Evolutionary conservation across 2,113 vertebrate genomes (phyloP), one percentile per base, ranked within the genome.

Genomic region (Cinclus cinclus): DNA sequence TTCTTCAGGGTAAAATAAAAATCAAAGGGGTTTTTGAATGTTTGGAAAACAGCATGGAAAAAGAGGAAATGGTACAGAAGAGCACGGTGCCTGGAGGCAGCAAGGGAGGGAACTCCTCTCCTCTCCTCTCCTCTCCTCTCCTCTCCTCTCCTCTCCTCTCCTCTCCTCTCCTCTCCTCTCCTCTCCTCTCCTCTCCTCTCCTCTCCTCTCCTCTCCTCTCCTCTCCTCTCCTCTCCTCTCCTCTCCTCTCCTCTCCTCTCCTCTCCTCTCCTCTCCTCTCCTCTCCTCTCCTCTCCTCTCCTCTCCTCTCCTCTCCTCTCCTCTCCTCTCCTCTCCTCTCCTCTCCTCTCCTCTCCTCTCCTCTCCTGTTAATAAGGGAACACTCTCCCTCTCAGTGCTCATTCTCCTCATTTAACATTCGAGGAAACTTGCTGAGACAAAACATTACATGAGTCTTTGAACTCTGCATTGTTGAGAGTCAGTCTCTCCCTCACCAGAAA

Each of bases 401-500:
- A 12, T 58, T 70, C 81, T 73, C 31, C 42, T 93, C 87, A 73
- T 65, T 85, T 67, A 69, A 87, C 13, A 30, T 90, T 87, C 2
- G 31, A 86, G 83, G 67, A 77, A 53, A 81, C 87, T 81, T 88
- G 84, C 94, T 81, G 86, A 94, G 87, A 96, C 62, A 87, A 73
- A 89, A 70, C 75, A 75, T 41, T 77, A 85, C 83, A 78, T 6
- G 35, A 53, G 70, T 44, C 89, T 96, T 92, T 97, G 95, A 94
- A 60, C 65, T 35, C 37, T 37, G 33, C 41, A 46, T 88, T 78
- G 76, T 44, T n/a, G 58, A 44, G 46, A 31, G 68, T 9, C 52
- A 44, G 12, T 62, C 62, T 37, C 20, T 56, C 13, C 52, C 69
- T 73, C n/a, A 73, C 82, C 86, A 95, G 77, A 47, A 81, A 58